Evolutionary conservation across 2,113 vertebrate species (phyloP), one percentile per base, ranked within the genome.

Genomic region (Delphinapterus leucas): DNA sequence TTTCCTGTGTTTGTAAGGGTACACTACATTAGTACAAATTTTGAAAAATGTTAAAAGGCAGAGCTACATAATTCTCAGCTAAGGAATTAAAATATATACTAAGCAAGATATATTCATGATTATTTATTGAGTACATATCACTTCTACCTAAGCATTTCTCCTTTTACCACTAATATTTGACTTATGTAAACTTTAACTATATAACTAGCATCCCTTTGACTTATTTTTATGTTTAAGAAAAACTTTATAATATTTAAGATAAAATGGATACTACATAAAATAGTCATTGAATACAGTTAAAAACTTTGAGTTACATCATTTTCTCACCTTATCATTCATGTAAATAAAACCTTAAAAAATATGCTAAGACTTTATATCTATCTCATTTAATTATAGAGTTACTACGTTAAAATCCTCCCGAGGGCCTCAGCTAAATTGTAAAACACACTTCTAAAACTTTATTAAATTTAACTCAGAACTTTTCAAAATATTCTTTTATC

Each of bases 201-300:
- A 10, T 53, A 87, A 80, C 49, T 70, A 90, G 12, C 44, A 49
- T 80, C 68, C 8, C 85, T 91, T 49, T 97, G 79, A 84, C n/a
- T 93, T 89, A 93, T 36, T 92, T 90, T 95, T 97, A 92, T n/a
- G 93, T 83, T 92, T 90, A 93, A 95, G 68, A 95, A 90, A 93
- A 96, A 26, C 15, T 88, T 90, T 93, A 47, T 63, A n/a, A 80
- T 36, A 93, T 61, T 83, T 23, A 77, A 96, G 55, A 83, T 90
- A 89, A 96, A 97, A 96, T 5, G 28, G 33, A 80, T 68, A 95
- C 44, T 90, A 95, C 26, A 93, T 71, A 91, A 92, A 96, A 70
- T 68, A 93, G 65, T 80, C 20, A 41, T 6, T 80, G 68, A 87
- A 68, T 63, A 89, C 5, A 76, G 36, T 77, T 95, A 83, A 97